phyloP scores from a whole-genome alignment of 2,888 invertebrate genomes.

The Pharmacophagus antenor region DNA sequence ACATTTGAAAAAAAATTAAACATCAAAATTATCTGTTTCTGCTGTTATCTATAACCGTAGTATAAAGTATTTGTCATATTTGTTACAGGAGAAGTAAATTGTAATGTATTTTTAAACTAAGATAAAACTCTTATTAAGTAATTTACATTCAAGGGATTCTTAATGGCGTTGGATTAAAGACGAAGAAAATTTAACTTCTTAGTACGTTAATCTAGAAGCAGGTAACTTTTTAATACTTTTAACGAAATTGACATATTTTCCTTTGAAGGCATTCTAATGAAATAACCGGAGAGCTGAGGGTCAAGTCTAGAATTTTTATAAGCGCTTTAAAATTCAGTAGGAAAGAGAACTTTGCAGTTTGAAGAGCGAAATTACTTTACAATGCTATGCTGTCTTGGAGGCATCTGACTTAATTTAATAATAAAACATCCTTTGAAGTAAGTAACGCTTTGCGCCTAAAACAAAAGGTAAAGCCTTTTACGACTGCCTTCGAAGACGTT shows the following conservation, averaged over 20 bases:
- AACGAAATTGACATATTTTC: constrained; percentile 71
- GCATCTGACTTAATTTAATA: constrained; percentile 53
- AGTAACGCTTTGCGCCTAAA: constrained; percentile 47
- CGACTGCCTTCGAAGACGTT: constrained; percentile 51
- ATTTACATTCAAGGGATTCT: constrained; percentile 30
- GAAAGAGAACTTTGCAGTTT: constrained; percentile 46
- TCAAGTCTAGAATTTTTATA: constrained; percentile 61
- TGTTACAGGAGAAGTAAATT: constrained; percentile 1
- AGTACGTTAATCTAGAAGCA: constrained; percentile 64
- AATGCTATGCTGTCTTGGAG: constrained; percentile 40
- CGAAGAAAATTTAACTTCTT: constrained; percentile 65
- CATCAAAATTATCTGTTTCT: no score
- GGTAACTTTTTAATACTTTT: constrained; percentile 74
- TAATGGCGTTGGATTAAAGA: constrained; percentile 52
- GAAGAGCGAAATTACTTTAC: constrained; percentile 47
- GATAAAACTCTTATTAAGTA: constrained; percentile 32
- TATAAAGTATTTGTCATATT: not conserved
- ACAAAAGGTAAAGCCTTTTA: constrained; percentile 63
- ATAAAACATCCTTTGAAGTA: constrained; percentile 58
- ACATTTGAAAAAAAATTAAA: no score
- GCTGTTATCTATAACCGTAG: not conserved
- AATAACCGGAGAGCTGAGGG: constrained; percentile 52
- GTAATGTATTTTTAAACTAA: constrained; percentile 34
- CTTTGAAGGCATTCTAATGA: constrained; percentile 62
- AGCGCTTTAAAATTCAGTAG: constrained; percentile 51